Conservation (phyloP, 2,888 invertebrate genomes). For the Cheilosia vulpina region DNA sequence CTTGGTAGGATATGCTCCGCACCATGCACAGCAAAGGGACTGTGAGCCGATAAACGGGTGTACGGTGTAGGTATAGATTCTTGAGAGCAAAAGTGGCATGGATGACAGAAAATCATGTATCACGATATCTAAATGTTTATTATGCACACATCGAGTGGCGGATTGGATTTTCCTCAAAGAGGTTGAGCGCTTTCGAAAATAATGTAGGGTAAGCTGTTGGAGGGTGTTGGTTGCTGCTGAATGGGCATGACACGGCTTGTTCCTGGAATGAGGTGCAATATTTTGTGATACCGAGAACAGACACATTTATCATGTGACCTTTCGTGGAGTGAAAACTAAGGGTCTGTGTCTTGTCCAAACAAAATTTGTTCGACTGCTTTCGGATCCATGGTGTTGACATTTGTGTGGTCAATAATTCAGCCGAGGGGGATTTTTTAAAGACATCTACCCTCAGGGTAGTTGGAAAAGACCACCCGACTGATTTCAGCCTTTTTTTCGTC, state of each 20-base stretch:
- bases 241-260: neutral
- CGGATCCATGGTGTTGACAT: neutral
- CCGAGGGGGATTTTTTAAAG: neutral
- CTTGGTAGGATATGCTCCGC: constrained; percentile 12
- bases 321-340: neutral
- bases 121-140: constrained; percentile 60
- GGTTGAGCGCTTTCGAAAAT: constrained; percentile 22
- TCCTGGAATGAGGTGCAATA: constrained; percentile 20
- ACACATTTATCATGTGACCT: constrained; percentile 35
- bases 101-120: constrained; percentile 51
- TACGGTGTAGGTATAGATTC: neutral
- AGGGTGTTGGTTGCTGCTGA: neutral
- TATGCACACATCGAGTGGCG: constrained; percentile 56
- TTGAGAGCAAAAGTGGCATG: constrained; percentile 25
- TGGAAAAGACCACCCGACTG: too few relatives aligned
- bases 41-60: constrained; percentile 24
- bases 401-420: neutral
- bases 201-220: constrained; percentile 1
- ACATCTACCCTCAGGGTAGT: neutral
- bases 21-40: neutral
- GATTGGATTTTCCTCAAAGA: constrained; percentile 50
- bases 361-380: neutral
- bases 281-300: constrained; percentile 39
- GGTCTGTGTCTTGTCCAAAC: neutral
- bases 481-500: too few relatives aligned